Percentiles rank a stretch among this genome's conserved stretches.
These are phyloP conservation scores for Gymnodraco acuticeps DNA, from an alignment of 2,797 vertebrate species.

Conservation along the genomic window DNA sequence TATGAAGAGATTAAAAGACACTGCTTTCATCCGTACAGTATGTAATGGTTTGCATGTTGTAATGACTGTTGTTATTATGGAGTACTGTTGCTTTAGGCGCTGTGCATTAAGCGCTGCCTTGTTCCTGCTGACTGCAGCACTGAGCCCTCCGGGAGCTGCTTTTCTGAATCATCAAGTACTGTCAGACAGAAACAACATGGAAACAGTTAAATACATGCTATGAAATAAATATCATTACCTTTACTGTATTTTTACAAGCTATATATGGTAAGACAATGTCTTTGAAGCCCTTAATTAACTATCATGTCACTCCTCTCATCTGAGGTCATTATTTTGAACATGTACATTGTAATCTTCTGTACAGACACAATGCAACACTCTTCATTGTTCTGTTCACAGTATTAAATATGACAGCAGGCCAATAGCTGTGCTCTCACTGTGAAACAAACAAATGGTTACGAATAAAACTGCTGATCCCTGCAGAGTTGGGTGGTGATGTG, in stretches of 20 bases:
- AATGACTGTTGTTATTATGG: constrained; percentile 46
- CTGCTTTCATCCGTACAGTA: constrained; percentile 36
- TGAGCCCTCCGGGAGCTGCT: constrained; percentile 26
- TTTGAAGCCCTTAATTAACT: neutral
- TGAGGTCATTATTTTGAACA: neutral
- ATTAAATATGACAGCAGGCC: constrained; percentile 32
- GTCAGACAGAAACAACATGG: constrained; percentile 11
- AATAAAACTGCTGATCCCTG: constrained; percentile 57
- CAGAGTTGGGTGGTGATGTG: constrained; percentile 17
- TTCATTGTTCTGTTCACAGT: constrained; percentile 22
- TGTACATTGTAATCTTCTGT: neutral
- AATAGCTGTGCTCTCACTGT: constrained; percentile 25
- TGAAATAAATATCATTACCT: constrained; percentile 4
- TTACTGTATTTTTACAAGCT: neutral
- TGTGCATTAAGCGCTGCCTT: constrained; percentile 26
- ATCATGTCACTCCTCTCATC: constrained; percentile 1
- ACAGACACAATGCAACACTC: constrained; percentile 15
- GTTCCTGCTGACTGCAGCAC: constrained; percentile 45
- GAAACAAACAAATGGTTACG: constrained; percentile 50
- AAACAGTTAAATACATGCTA: constrained; percentile 9
- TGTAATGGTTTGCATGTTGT: constrained; percentile 42
- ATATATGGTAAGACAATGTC: neutral
- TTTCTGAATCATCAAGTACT: constrained; percentile 36
- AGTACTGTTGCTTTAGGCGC: constrained; percentile 37
- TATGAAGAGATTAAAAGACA: constrained; percentile 28